These are phyloP conservation scores for Oligia fasciuncula DNA, from an alignment of 2,888 invertebrate genomes.

Conservation along the genomic window DNA sequence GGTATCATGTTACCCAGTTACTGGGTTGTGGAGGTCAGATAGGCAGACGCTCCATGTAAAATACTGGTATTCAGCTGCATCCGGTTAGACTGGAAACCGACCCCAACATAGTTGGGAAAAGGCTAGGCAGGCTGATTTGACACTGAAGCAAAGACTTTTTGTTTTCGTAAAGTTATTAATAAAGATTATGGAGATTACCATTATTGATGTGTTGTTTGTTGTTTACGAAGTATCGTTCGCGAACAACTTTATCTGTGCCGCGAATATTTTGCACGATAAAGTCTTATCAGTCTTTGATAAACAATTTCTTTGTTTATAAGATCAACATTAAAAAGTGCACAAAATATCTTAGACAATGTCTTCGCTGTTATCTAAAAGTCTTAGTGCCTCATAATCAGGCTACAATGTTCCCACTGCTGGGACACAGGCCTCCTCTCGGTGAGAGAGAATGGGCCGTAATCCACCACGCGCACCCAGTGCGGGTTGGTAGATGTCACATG, in stretches of 20 bases:
- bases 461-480: too few relatives aligned
- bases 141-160: neutral
- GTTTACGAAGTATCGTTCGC: constrained; percentile 33
- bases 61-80: neutral
- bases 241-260: constrained; percentile 31
- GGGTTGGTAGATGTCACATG: too few relatives aligned
- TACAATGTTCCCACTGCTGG: too few relatives aligned
- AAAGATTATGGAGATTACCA: constrained; percentile 11
- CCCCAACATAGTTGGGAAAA: too few relatives aligned
- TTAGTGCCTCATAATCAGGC: neutral
- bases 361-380: neutral
- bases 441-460: too few relatives aligned
- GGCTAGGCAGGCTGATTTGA: neutral
- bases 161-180: neutral
- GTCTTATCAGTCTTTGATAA: constrained; percentile 38
- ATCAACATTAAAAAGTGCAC: constrained; percentile 13
- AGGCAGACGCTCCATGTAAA: too few relatives aligned
- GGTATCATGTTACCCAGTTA: neutral
- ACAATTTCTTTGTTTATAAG: constrained; percentile 28
- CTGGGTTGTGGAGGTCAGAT: neutral
- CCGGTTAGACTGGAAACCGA: too few relatives aligned
- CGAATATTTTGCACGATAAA: constrained; percentile 39
- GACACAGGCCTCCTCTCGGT: too few relatives aligned
- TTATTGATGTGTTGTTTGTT: constrained; percentile 29
- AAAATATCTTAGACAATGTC: constrained; percentile 1